Conservation (phyloP, 2,888 invertebrate genomes). For the Ophion costatus region DNA sequence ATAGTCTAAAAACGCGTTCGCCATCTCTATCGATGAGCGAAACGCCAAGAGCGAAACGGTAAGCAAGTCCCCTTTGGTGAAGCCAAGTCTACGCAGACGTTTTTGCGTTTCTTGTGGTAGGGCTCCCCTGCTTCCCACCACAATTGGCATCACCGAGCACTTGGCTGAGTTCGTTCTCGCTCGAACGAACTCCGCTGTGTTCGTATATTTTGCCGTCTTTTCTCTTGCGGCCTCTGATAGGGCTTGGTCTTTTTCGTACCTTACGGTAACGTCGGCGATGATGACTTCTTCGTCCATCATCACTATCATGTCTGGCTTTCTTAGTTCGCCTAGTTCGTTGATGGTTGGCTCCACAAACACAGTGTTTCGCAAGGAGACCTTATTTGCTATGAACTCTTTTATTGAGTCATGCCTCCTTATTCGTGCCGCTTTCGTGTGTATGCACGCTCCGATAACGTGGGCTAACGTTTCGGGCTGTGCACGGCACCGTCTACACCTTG, state of each 20-base stretch:
- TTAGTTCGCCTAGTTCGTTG: constrained; percentile 62
- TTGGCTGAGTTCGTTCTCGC: background rate
- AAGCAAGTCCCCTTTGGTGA: constrained; percentile 62
- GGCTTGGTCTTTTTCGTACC: constrained; percentile 66
- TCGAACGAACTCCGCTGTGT: constrained; percentile 24
- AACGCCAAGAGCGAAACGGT: constrained; percentile 74
- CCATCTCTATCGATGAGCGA: constrained; percentile 73
- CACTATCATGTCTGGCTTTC: constrained; percentile 75
- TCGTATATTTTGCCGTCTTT: constrained; percentile 72
- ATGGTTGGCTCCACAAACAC: constrained; percentile 51
- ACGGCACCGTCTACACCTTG: no score
- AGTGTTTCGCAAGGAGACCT: background rate
- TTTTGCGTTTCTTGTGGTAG: constrained; percentile 73
- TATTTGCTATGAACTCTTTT: constrained; percentile 24
- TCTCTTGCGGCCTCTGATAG: constrained; percentile 67
- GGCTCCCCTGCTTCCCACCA: constrained; percentile 77
- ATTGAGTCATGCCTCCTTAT: constrained; percentile 64
- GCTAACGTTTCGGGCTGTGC: no score
- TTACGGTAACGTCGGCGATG: constrained; percentile 75
- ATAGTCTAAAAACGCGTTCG: constrained; percentile 74
- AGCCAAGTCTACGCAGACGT: constrained; percentile 67
- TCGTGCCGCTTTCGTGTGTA: constrained; percentile 42
- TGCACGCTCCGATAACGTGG: no score
- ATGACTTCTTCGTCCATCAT: constrained; percentile 69
- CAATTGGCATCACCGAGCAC: constrained; percentile 67